Evolutionary conservation across 2,888 invertebrate genomes (phyloP), one percentile per base, ranked within the genome.

Genomic region (Mythimna pallens): DNA sequence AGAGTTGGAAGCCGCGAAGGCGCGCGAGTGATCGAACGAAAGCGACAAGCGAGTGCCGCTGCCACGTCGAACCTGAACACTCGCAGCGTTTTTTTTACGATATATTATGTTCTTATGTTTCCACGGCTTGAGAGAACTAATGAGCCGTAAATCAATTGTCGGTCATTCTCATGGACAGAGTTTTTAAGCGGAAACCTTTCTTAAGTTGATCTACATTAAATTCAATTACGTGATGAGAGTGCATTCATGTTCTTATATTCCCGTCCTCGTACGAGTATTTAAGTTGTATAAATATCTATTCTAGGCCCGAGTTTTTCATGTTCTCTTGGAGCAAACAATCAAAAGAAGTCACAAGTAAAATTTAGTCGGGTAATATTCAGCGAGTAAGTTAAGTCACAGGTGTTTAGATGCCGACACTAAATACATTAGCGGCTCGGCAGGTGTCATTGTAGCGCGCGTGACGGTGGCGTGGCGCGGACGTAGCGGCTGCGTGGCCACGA

Each of bases 1-100:
- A 88, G 87, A 85, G 85, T 68, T 78, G 83, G 73, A 71, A 77
- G 75, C 64, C 47, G 68, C 65, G 71, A 77, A 83, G 78, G 74
- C 73, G 79, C 75, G 70, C 65, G 59, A 76, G 58, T 74, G 78
- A 71, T 80, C 55, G 66, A 69, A 64, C 25, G 78, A 61, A 62
- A 70, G 72, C 73, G 78, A 76, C 84, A 70, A 65, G 80, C 81
- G 76, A 75, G 22, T 22, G 52, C 61, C 40, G 61, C 58, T 58
- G 54, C 65, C 12, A 22, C 62, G 30, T 9, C 58, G 36, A 52
- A 55, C 57, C 76, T 67, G 83, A 79, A 80, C 63, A 69, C 50
- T 20, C 12, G 17, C 30, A n/a, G 25, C 55, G 52, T 57, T 81
- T 81, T 58, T 70, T 54, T 77, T n/a, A 50, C 22, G 20, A 62